Evolutionary conservation across 2,113 vertebrate species (phyloP), one percentile per base, ranked within the genome.

Genomic region (Tenrec ecaudatus): DNA sequence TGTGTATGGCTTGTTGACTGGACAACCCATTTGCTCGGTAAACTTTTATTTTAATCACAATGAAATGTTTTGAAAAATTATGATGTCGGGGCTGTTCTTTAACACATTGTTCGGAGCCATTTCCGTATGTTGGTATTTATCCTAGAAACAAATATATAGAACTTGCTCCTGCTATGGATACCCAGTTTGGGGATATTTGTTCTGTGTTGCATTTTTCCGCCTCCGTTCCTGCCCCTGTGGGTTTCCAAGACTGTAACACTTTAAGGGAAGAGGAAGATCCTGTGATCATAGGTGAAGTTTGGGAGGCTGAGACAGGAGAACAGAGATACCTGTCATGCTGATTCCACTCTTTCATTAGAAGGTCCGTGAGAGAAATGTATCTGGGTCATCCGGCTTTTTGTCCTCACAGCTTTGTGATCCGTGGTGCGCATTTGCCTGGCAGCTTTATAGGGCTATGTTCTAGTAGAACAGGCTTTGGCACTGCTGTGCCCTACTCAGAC

Each of bases 61-160:
- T n/a, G 2, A 71, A 25, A 71, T 19, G 84, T 62, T 0, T 86
- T 76, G 38, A 38, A 96, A 87, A 47, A 62, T 82, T 73, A 23
- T 62, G 76, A 20, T 73, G 88, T 68, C 86, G 94, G 60, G 9
- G 71, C 53, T 58, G 1, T 69, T 95, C 81, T 69, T 25, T 58
- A 29, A 6, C n/a, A 29, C 10, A 29, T 64, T 31, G 15, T 33
- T 33, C 75, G 15, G 60, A 20, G 62, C 3, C 94, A 80, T 95
- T 33, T 91, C 80, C 71, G 77, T 1, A 6, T 16, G 62, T 38
- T 36, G 33, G 20, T 1, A 2, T 6, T 6, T 83, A 6, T 1
- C 78, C 95, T 93, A 83, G 78, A 86, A 95, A 40, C 62, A 82
- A 4, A 77, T 31, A 12, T 31, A 25, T 25, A 66, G 27, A 68